Evolutionary conservation across 2,113 vertebrate genomes (phyloP), one percentile per base, ranked within the genome.

Genomic region (Phasianus colchicus): DNA sequence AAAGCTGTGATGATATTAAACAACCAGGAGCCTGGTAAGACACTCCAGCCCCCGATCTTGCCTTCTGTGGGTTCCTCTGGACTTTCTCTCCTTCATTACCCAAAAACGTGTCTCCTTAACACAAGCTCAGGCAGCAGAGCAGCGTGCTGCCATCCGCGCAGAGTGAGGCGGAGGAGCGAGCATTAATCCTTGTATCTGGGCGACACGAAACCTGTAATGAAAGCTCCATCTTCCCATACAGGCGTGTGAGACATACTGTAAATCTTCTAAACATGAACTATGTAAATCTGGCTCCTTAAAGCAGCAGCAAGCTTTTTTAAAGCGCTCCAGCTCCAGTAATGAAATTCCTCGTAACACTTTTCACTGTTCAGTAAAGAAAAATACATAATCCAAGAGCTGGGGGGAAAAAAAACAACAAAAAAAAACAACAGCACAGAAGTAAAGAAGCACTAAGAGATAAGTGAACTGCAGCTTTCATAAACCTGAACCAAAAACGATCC

Each of bases 281-380:
- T 54, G 93, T 42, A 94, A 93, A 93, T 86, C 54, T 87, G 76
- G 61, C 72, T 75, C 69, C 89, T 94, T 85, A 90, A 93, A 88
- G 73, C 92, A 95, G 80, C 54, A 80, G 79, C 11, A 38, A 75
- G 74, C 40, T 76, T 78, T 77, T 88, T 78, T 60, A 87, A 89
- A 81, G 11, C 74, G 38, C 70, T 87, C 67, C 71, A 74, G 78
- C 12, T 38, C 38, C 2, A 8, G 27, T 12, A 66, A 81, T 0
- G 2, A 71, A 89, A 88, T 69, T 83, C 72, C 38, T 81, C 0
- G 0, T 5, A 43, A 60, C 3, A 2, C 45, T 74, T 88, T 27
- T 40, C 50, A 40, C 32, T 42, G 0, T 45, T 87, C 47, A 30
- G 38, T 25, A 36, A 71, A 80, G 58, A 55, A 47, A 38, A 85